A percentile compares a stretch with the other conserved stretches of the same genome.
These are phyloP conservation scores for Momotus momota DNA, from an alignment of 2,797 vertebrate genomes.

Conservation along the genomic window DNA sequence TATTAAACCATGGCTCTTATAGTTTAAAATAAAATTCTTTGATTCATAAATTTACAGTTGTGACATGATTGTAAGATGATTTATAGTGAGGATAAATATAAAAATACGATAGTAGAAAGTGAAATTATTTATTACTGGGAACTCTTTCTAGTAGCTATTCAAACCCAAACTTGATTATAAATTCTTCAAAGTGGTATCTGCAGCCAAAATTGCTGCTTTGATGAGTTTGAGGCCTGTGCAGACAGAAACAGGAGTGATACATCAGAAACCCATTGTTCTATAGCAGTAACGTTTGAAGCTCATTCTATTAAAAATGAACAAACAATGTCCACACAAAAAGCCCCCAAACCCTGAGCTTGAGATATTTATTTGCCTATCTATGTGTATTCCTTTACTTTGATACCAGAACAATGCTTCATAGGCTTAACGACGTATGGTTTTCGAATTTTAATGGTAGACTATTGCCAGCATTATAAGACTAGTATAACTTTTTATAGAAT, in stretches of 20 bases:
- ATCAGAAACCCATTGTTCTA: neutral
- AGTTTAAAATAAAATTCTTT: neutral
- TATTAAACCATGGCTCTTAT: neutral
- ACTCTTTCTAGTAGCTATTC: neutral
- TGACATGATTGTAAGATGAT: neutral
- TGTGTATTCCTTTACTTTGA: neutral
- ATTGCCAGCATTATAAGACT: neutral
- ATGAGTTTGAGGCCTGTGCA: neutral
- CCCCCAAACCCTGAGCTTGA: neutral
- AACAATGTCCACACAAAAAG: too few species aligned
- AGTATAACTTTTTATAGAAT: neutral
- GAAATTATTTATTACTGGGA: neutral
- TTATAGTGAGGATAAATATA: neutral
- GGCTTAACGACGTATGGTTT: neutral
- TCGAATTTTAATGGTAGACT: neutral
- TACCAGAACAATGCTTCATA: neutral
- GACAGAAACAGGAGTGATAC: neutral
- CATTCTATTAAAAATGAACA: neutral
- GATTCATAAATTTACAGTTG: neutral
- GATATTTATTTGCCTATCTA: neutral
- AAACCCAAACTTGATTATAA: neutral
- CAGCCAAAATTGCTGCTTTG: neutral
- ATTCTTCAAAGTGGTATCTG: neutral
- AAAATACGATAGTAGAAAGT: neutral
- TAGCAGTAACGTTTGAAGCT: neutral